phyloP scores from a whole-genome alignment of 23 tunicate species.

The Styela clava region DNA sequence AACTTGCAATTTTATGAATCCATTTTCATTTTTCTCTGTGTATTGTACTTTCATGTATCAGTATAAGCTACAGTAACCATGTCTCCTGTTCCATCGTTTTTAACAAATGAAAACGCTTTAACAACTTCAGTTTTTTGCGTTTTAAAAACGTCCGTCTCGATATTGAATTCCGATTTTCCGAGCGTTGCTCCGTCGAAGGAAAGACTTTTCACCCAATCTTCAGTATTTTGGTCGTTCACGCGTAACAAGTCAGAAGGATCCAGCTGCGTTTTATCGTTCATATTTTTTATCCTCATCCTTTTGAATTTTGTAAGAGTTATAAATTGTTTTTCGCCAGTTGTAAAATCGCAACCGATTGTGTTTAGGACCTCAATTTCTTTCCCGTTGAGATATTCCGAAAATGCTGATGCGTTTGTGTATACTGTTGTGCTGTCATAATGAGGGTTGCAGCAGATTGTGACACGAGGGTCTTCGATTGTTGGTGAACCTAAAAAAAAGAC shows the following conservation, averaged over 20 bases:
- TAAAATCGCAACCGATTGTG: constrained; percentile 7
- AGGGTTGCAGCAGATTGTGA: neutral
- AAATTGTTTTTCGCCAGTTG: neutral
- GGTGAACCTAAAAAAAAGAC: neutral
- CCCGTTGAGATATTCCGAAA: neutral
- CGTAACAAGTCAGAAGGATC: neutral
- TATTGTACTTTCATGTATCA: neutral
- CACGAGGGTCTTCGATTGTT: neutral
- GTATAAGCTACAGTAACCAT: neutral
- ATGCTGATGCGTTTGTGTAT: neutral
- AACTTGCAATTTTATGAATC: too few species aligned
- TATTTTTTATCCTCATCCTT: neutral
- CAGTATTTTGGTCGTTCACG: neutral
- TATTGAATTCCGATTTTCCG: neutral
- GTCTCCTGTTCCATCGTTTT: neutral
- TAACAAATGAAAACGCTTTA: constrained; percentile 7
- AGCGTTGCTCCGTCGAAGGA: neutral
- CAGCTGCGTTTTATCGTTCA: neutral
- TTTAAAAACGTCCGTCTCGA: neutral
- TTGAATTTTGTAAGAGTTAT: constrained; percentile 1
- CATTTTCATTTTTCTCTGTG: too few species aligned
- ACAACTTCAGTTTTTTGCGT: neutral
- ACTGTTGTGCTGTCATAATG: neutral
- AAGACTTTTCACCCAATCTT: neutral
- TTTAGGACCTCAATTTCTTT: neutral